Evolutionary conservation across 2,797 vertebrate genomes (phyloP).

Genomic region (Spinus olivaceus): DNA sequence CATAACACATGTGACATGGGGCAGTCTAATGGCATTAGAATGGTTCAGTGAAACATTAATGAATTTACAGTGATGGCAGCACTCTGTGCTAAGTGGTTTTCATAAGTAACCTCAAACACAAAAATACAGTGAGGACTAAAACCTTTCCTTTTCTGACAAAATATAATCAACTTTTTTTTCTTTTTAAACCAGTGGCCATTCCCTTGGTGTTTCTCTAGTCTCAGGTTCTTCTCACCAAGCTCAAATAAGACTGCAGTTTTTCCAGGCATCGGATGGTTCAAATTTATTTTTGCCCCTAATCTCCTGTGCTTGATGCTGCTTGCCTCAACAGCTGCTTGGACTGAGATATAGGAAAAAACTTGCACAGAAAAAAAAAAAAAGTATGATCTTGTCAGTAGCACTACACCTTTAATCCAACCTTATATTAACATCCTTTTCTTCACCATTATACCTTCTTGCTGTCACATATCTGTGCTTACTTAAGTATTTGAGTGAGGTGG

Average conservation of each 20-base stretch:
- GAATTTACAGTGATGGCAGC: conserved; percentile 32
- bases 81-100: neutral
- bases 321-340: neutral
- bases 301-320: neutral
- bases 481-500: neutral
- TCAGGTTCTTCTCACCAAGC: neutral
- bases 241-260: neutral
- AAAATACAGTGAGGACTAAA: neutral
- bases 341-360: neutral
- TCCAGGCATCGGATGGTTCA: neutral
- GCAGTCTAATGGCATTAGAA: conserved; percentile 35
- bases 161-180: neutral
- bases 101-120: neutral
- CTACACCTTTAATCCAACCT: neutral
- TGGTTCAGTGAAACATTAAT: conserved; percentile 48
- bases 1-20: conserved; percentile 17
- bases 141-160: neutral
- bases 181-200: neutral
- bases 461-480: neutral
- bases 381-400: neutral
- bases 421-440: neutral
- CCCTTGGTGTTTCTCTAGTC: neutral
- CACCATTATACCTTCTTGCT: neutral
- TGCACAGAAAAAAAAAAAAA: neutral
- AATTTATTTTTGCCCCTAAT: neutral